Percentiles rank a stretch among this genome's conserved stretches.
Conservation (phyloP, 2,888 invertebrate species). For the Dusona sp. region DNA sequence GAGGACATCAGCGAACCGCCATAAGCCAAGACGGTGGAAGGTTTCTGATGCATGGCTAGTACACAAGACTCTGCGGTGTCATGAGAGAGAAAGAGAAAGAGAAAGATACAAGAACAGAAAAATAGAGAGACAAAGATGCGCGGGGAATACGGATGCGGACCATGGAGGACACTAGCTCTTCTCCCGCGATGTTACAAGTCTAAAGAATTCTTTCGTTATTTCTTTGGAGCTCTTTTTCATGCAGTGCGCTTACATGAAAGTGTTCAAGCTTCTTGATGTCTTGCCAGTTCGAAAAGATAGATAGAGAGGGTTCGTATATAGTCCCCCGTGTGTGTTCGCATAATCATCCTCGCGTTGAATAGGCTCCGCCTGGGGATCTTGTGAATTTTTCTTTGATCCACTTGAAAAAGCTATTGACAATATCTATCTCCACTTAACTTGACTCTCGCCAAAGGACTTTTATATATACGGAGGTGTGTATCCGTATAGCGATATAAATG, state of each 20-base stretch:
- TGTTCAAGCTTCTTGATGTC: slow-evolving; percentile 68
- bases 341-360: slow-evolving; percentile 38
- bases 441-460: slow-evolving; percentile 38
- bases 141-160: slow-evolving; percentile 61
- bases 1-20: slow-evolving; percentile 56
- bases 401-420: slow-evolving; percentile 67
- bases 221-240: slow-evolving; percentile 67
- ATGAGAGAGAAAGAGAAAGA: slow-evolving; percentile 34
- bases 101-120: slow-evolving; percentile 24
- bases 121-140: slow-evolving; percentile 37
- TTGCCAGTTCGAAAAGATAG: slow-evolving; percentile 46
- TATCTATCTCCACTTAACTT: slow-evolving; percentile 61
- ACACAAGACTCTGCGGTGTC: slow-evolving; percentile 27
- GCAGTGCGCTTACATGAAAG: slow-evolving; percentile 70
- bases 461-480: slow-evolving; percentile 17
- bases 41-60: slow-evolving; percentile 62
- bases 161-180: slow-evolving; percentile 73
- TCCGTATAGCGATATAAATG: not conserved
- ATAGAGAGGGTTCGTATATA: slow-evolving; percentile 25
- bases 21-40: slow-evolving; percentile 48
- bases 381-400: slow-evolving; percentile 65
- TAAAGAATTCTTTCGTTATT: slow-evolving; percentile 68
- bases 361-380: slow-evolving; percentile 61
- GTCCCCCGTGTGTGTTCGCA: slow-evolving; percentile 42
- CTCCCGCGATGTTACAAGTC: slow-evolving; percentile 68